phyloP scores from a whole-genome alignment of 2,888 invertebrate species.

The Cosmia pyralina region DNA sequence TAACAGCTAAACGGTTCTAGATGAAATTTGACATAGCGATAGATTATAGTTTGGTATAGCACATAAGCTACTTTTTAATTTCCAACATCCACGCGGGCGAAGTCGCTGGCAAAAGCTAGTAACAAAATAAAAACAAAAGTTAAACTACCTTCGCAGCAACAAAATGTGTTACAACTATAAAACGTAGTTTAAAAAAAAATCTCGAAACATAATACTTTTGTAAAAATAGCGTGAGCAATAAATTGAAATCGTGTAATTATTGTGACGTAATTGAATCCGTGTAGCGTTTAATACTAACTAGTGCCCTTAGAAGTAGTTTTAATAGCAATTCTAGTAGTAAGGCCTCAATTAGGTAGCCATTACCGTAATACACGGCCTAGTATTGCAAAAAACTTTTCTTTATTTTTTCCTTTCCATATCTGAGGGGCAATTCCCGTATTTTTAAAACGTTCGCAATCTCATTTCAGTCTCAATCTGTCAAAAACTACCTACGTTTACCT shows the following conservation, averaged over 20 bases:
- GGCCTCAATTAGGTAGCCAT: slow-evolving; percentile 58
- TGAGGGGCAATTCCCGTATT: too few relatives aligned
- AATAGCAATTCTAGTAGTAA: slow-evolving; percentile 48
- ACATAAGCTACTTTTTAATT: too few relatives aligned
- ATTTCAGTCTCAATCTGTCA: too few relatives aligned
- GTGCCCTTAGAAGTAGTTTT: slow-evolving; percentile 42
- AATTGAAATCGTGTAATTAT: slow-evolving; percentile 51
- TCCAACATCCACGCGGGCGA: too few relatives aligned
- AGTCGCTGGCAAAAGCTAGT: too few relatives aligned
- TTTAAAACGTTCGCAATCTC: too few relatives aligned
- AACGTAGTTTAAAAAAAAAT: slow-evolving; percentile 7
- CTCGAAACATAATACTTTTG: slow-evolving; percentile 2
- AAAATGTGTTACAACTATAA: background rate
- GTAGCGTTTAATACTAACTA: slow-evolving; percentile 38
- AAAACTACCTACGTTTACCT: too few relatives aligned
- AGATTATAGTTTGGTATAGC: too few relatives aligned
- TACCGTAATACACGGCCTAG: slow-evolving; percentile 42
- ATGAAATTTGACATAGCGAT: too few relatives aligned
- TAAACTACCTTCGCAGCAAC: background rate
- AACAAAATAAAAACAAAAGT: background rate
- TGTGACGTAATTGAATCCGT: slow-evolving; percentile 51
- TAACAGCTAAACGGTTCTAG: too few relatives aligned
- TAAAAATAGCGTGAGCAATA: slow-evolving; percentile 54
- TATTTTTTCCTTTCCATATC: slow-evolving; percentile 32
- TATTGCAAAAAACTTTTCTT: slow-evolving; percentile 21